Evolutionary conservation across 2,888 invertebrate species (phyloP).

Genomic region (Mythimna lalbum): DNA sequence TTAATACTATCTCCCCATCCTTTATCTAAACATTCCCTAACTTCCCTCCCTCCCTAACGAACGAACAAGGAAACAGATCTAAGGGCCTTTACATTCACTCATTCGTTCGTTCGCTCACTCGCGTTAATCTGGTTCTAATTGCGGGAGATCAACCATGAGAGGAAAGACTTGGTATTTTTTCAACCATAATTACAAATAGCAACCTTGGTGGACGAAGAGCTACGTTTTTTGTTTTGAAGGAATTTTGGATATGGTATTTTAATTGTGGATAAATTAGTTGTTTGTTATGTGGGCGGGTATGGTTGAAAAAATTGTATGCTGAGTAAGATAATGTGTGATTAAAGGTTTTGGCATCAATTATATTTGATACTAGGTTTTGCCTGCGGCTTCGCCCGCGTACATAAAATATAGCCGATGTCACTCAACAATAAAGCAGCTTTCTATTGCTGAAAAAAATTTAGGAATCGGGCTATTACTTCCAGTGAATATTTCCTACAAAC

Average conservation of each 20-base stretch:
- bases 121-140: slow-evolving; percentile 62
- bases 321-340: neutral
- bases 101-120: slow-evolving; percentile 31
- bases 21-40: slow-evolving; percentile 19
- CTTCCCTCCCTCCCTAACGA: slow-evolving; percentile 33
- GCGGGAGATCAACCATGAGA: slow-evolving; percentile 44
- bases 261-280: neutral
- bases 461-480: too few species aligned
- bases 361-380: too few species aligned
- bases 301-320: neutral
- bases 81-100: slow-evolving; percentile 25
- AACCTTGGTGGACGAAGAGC: slow-evolving; percentile 54
- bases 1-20: slow-evolving; percentile 10
- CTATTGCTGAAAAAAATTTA: too few species aligned
- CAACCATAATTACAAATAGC: slow-evolving; percentile 71
- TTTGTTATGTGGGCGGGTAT: neutral
- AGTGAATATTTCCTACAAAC: too few species aligned
- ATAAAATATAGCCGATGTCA: too few species aligned
- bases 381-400: too few species aligned
- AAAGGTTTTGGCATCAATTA: neutral
- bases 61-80: slow-evolving; percentile 46
- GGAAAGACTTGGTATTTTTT: slow-evolving; percentile 61
- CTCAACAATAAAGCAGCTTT: too few species aligned
- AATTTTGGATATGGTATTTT: slow-evolving; percentile 42
- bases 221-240: slow-evolving; percentile 24